Base-by-base conservation (phyloP, 2,113 vertebrate genomes). In the Sander vitreus region DNA sequence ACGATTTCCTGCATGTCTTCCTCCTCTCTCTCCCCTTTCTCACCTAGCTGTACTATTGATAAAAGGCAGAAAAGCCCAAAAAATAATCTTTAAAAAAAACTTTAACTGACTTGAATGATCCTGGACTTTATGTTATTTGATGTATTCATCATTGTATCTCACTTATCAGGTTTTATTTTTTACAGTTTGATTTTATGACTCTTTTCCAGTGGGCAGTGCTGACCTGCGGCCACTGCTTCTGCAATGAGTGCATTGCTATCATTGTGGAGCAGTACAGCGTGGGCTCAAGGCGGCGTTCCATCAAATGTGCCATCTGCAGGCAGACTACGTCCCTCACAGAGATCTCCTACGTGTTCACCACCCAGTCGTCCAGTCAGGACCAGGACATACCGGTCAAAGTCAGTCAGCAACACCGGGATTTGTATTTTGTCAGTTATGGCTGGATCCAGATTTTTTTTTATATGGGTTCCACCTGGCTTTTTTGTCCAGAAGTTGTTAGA, bases 211-310 rank as follows among this genome's bases (percentile, higher is more conserved):
- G 98, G 98, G 97, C 98, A 1, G 98, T 99, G 63, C 94, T 99
- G 87, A 99, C 97, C 0, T 99, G 98, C 21, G 98, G 98, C 5
- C 98, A 99, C 89, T 99, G 98, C 90, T 99, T 99, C 89, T 99
- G 98, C 66, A 99, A 99, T 3, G 97, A 99, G 72, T 99, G 98
- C 84, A 92, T 97, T 9, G 95, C 98, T 15, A 99, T 99, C 91
- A 99, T 99, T 47, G 95, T 99, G 71, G 97, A 99, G 70, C 98
- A 99, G 81, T 99, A 99, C 94, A 99, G 98, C 0, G 92, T 97
- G 74, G 98, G 98, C 25, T 97, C 96, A 1, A 95, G 97, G 25
- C 95, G 96, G 8, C 96, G 97, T 45, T 96, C 97, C 47, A 99
- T 99, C 81, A 98, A 97, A 75, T 99, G 98, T 84, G 98, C 98